Base-by-base conservation (phyloP, 2,888 invertebrate genomes). In the Gymnocheta viridis region DNA sequence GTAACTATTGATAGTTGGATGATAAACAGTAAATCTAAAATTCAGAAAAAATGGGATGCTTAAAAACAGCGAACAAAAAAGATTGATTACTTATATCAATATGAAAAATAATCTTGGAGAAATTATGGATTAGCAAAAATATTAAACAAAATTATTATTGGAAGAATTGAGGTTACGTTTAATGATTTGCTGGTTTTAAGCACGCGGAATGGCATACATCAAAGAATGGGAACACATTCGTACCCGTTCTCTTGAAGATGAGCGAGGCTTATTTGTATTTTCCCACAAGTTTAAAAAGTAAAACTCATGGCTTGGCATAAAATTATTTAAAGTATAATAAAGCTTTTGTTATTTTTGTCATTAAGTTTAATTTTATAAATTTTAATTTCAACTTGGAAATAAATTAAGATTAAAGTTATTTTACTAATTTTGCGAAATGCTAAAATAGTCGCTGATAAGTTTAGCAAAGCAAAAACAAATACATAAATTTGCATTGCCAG, bases 111-210 rank as follows among this genome's bases (percentile, higher is more conserved):
- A 54, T 29, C 12, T 56, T 29, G 3, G n/a, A 77, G 22, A 69
- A 60, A 69, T 67, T 29, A 44, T 62, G 54, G 70, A 32, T 62
- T 44, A 27, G 78, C 54, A 51, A 62, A 58, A 62, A 56, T 19
- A 17, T 10, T 3, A n/a, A 19, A 9, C 32, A 17, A 51, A 27
- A 24, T n/a, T 12, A 41, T 12, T 22, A 14, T 64, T 32, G 22
- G 12, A 19, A 32, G 41, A 67, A 67, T 77, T 70, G 60, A 70
- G 72, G 79, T 72, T 79, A 72, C 27, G 35, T 64, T 35, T 64
- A 44, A 78, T 74, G 44, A 66, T 66, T 44, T 56, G 17, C 27
- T 56, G 41, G 7, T 47, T 66, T 56, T 41, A 4, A 54, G 19
- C 27, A 29, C 54, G 27, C 19, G 4, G 51, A 3, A 2, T 51